Conservation (phyloP, 1,140 invertebrate species). For the Euglossa dilemma region DNA sequence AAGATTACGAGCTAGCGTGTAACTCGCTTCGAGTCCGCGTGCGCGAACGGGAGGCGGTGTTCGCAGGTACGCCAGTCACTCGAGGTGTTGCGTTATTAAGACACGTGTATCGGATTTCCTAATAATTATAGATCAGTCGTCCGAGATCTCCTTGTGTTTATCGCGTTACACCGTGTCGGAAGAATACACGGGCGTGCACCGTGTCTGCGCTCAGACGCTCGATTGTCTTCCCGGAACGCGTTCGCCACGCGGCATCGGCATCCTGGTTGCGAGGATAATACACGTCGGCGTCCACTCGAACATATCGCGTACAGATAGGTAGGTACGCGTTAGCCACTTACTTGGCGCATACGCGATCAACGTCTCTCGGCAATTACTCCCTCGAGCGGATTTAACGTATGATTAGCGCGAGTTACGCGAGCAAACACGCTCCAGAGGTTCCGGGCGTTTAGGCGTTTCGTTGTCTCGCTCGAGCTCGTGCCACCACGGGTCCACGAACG, state of each 20-base stretch:
- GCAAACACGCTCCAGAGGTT: conserved; percentile 61
- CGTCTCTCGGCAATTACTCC: conserved; percentile 63
- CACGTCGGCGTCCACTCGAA: background rate
- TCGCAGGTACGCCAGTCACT: background rate
- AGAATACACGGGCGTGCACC: conserved; percentile 44
- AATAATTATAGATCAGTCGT: conserved; percentile 39
- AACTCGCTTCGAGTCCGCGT: background rate
- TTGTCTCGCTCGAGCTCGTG: conserved; percentile 21
- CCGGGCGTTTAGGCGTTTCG: conserved; percentile 49
- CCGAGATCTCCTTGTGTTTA: background rate
- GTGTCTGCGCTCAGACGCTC: conserved; percentile 48
- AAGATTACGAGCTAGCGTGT: background rate
- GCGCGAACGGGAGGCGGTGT: background rate
- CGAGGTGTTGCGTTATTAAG: conserved; percentile 1
- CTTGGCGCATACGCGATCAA: conserved; percentile 51
- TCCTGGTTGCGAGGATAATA: background rate
- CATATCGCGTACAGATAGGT: conserved; percentile 20
- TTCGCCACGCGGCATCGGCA: background rate
- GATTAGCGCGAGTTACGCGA: conserved; percentile 68
- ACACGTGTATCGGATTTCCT: background rate
- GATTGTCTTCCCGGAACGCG: conserved; percentile 49
- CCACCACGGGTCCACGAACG: background rate
- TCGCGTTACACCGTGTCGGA: conserved; percentile 42
- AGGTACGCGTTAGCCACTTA: conserved; percentile 34
- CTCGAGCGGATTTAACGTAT: conserved; percentile 67